Evolutionary conservation across 2,888 invertebrate species (phyloP), one percentile per base, ranked within the genome.

Genomic region (Pristionchus entomophagus): DNA sequence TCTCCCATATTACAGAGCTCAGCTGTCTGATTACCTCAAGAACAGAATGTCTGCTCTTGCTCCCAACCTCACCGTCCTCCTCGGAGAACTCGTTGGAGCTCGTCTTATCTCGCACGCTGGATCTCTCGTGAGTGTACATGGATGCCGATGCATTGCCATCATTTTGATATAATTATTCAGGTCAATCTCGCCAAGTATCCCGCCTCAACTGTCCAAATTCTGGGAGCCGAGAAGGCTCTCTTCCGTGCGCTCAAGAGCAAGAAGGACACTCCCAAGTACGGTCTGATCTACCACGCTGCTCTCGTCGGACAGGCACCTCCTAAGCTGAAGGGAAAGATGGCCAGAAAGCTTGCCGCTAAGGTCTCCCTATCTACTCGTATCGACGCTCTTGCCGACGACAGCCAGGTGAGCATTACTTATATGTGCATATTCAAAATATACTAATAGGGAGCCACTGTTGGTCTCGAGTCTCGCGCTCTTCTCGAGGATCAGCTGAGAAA

Each of bases 21-120:
- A 98, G 94, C 94, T 99, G 86, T 97, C 96, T 88, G 97, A 95
- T 88, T 99, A 99, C 94, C 95, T 99, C 73, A 97, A 97, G 94
- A 96, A 97, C 38, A 95, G 99, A 91, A 99, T 99, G 99, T 96
- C 97, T 96, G 98, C 99, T 0, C 97, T 99, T 95, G 99, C 99
- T 0, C 99, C 99, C 0, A 99, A 99, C 95, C 94, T 99, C 69
- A 97, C 98, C 0, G 96, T 97, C 38, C 95, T 99, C 35, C 97
- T 99, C 0, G 99, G 99, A 12, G 99, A 99, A 93, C 95, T 98
- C 73, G 97, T 99, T 19, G 99, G 99, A 22, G 99, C 99, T 6
- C 95, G 99, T 84, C 95, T 99, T 3, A 98, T 99, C 91, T 96
- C 99, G 0, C 98, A 98, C 93, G 97, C 99, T n/a, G 99, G 99